A percentile compares a stretch with the other conserved stretches of the same genome.
Evolutionary conservation across 35 echinoderm and acorn worm genomes (phyloP).

Genomic region (Stichopus chloronotus): DNA sequence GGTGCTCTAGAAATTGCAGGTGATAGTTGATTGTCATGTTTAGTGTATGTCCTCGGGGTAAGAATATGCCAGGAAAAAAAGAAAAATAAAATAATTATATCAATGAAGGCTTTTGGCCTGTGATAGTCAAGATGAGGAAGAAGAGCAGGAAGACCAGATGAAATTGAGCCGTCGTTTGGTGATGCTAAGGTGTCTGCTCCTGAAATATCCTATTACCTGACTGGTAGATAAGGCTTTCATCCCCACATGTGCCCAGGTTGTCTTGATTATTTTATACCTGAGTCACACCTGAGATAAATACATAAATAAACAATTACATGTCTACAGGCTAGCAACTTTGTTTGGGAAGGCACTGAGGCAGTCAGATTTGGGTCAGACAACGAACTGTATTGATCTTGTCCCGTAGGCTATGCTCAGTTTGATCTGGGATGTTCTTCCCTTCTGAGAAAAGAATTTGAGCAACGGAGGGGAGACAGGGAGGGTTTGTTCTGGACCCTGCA

Average conservation of each 20-base stretch:
- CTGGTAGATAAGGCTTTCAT: not conserved
- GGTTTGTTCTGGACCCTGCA: not conserved
- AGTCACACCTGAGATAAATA: constrained; percentile 29
- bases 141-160: too few relatives aligned
- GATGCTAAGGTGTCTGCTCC: not conserved
- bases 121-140: too few relatives aligned
- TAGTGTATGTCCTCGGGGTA: not conserved
- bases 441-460: not conserved
- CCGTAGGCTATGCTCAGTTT: not conserved
- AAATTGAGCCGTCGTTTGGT: not conserved
- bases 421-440: not conserved
- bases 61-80: not conserved
- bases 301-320: constrained; percentile 11
- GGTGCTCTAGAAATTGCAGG: not conserved
- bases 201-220: not conserved
- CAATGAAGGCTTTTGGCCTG: not conserved
- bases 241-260: not conserved
- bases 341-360: not conserved
- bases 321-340: not conserved
- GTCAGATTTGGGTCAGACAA: constrained; percentile 12
- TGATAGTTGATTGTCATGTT: constrained; percentile 2
- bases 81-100: not conserved
- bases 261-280: not conserved
- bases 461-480: not conserved
- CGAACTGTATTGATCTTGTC: not conserved